Conservation (phyloP, 2,888 invertebrate species). For the Tryphoninae sp. region DNA sequence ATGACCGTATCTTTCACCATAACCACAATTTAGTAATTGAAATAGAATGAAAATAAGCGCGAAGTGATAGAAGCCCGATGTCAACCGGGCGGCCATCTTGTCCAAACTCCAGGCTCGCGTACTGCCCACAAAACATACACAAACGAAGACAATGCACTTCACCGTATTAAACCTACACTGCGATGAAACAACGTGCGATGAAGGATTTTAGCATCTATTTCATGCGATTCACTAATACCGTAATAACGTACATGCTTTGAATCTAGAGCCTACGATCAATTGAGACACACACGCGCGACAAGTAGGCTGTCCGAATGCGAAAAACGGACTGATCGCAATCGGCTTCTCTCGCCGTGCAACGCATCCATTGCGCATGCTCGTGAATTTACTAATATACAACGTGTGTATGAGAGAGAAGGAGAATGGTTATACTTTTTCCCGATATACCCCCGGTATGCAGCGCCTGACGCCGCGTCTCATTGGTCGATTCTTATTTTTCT, state of each 20-base stretch:
- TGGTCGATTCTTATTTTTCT: constrained; percentile 17
- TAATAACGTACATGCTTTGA: not conserved
- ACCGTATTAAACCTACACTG: not conserved
- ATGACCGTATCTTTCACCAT: constrained; percentile 72
- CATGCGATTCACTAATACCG: not conserved
- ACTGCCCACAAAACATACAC: constrained; percentile 50
- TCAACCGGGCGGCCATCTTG: constrained; percentile 80
- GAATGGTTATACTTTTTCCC: constrained; percentile 8
- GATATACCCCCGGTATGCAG: constrained; percentile 13
- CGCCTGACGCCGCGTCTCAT: constrained; percentile 21
- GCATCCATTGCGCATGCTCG: constrained; percentile 54
- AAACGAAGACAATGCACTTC: constrained; percentile 11
- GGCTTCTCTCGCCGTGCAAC: constrained; percentile 10
- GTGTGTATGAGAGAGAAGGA: constrained; percentile 3
- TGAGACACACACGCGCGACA: constrained; percentile 6
- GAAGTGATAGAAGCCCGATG: constrained; percentile 74
- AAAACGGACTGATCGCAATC: constrained; percentile 41
- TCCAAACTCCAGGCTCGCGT: constrained; percentile 71
- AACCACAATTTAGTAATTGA: constrained; percentile 71
- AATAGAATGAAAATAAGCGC: constrained; percentile 72
- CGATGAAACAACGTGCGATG: not conserved
- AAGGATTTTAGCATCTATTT: not conserved
- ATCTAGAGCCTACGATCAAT: constrained; percentile 16
- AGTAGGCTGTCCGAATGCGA: constrained; percentile 10
- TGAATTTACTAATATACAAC: constrained; percentile 26